These are phyloP conservation scores for Microchirus variegatus DNA, from an alignment of 2,797 vertebrate species.

Conservation along the genomic window DNA sequence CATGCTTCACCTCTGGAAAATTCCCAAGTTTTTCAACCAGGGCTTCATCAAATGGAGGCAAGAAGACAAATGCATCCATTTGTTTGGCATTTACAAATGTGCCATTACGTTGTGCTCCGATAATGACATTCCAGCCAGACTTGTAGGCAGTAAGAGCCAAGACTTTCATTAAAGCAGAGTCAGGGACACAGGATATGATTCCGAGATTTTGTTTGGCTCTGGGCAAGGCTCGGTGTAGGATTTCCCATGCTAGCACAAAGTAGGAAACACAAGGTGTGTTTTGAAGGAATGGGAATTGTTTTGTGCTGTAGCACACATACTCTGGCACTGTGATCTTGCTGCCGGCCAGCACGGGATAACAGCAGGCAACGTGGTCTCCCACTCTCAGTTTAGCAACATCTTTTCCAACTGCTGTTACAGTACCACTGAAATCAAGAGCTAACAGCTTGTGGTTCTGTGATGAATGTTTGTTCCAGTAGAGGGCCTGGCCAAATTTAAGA, in stretches of 20 bases:
- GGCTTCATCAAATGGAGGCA: conserved; percentile 75
- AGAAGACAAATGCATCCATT: conserved; percentile 74
- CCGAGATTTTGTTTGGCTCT: conserved; percentile 70
- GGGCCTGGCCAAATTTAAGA: conserved; percentile 74
- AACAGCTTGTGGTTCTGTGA: conserved; percentile 78
- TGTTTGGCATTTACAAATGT: conserved; percentile 45
- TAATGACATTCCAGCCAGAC: conserved; percentile 70
- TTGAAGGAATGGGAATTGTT: conserved; percentile 76
- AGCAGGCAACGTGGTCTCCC: conserved; percentile 81
- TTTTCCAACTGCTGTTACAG: conserved; percentile 74
- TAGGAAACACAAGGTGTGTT: conserved; percentile 84
- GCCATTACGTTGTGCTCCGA: conserved; percentile 44
- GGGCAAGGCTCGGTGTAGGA: conserved; percentile 76
- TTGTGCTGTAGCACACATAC: conserved; percentile 81
- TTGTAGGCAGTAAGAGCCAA: conserved; percentile 62
- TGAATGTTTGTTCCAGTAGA: conserved; percentile 84
- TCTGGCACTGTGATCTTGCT: conserved; percentile 79
- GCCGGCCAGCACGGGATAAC: conserved; percentile 81
- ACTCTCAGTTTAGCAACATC: conserved; percentile 80
- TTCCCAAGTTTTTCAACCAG: conserved; percentile 58
- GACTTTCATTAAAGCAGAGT: conserved; percentile 73
- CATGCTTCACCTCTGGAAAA: conserved; percentile 65
- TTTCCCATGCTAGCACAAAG: conserved; percentile 85
- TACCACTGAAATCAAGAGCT: conserved; percentile 83
- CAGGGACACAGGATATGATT: conserved; percentile 63